phyloP scores from a whole-genome alignment of 92 coral and sea anemone genomes.

The Micromussa lordhowensis region DNA sequence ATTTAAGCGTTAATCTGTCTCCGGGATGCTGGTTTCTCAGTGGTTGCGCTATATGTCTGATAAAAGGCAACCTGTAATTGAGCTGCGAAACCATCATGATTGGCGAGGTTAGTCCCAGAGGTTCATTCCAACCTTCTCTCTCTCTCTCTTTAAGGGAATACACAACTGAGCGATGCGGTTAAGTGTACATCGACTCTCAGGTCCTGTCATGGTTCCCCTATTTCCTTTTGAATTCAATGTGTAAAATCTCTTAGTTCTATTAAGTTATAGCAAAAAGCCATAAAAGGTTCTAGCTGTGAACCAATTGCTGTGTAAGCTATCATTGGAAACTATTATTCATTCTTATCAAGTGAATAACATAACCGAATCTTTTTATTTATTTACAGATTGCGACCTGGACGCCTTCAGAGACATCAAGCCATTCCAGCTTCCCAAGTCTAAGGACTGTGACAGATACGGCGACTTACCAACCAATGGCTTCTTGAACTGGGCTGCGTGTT shows the following conservation, averaged over 20 bases:
- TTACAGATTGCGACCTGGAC: conserved; percentile 50
- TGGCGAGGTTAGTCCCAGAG: neutral
- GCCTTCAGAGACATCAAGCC: conserved; percentile 50
- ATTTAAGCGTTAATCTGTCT: neutral
- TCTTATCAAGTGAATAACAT: neutral
- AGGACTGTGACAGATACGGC: conserved; percentile 41
- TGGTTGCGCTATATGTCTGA: neutral
- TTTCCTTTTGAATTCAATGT: neutral
- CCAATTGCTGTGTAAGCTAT: neutral
- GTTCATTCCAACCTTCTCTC: neutral
- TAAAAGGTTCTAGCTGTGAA: neutral
- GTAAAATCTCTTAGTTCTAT: neutral
- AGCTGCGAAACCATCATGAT: neutral
- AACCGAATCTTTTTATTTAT: neutral
- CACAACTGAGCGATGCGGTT: neutral
- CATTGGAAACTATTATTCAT: neutral
- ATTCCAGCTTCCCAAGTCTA: conserved; percentile 45
- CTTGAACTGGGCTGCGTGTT: conserved; percentile 36
- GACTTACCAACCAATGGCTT: conserved; percentile 34
- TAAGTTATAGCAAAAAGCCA: neutral
- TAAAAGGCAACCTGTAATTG: neutral
- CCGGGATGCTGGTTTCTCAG: neutral
- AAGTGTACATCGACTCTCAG: neutral
- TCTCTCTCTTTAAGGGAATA: neutral
- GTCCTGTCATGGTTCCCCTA: neutral